Base-by-base conservation (phyloP, 2,113 vertebrate genomes). In the Acrocephalus arundinaceus region DNA sequence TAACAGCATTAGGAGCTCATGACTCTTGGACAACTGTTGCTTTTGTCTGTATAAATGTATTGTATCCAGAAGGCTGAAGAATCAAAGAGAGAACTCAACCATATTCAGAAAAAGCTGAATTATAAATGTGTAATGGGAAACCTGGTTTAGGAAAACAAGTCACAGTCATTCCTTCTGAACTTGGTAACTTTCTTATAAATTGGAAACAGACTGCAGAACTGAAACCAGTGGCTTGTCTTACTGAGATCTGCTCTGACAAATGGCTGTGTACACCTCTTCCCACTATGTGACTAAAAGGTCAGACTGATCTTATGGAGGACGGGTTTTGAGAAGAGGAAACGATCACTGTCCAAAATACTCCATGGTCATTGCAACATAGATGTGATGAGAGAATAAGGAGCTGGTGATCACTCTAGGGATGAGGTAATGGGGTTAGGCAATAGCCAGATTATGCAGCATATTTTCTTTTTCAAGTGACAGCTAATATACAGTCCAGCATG, bases 371-470 rank as follows among this genome's bases (percentile, higher is more conserved):
- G 72, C 79, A 72, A 61, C 39, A 65, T 17, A 71, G 57, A 63
- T 65, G 17, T 37, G 51, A 37, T 55, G 59, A 84, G 35, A 67
- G 55, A 90, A 41, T 30, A 65, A 78, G 67, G 70, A 39, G 19
- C 35, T 81, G 45, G 6, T 94, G 52, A 57, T 77, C 67, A 85
- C 35, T 55, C 35, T 52, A 23, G 13, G 27, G 39, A 20, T 91
- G 90, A 95, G 48, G 33, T 91, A 92, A 93, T 61, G 59, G 39
- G 22, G 24, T 90, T 93, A 94, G 91, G 78, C 63, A 95, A 85
- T 22, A 76, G 81, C 10, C 33, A 76, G 61, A 74, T 85, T 86
- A 66, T 77, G 67, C 35, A 83, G 75, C 15, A 2, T n/a, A 0
- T 17, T 16, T 17, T 16, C 63, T 67, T 80, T 71, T 85, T 52